Evolutionary conservation across 1,140 invertebrate species (phyloP).

Genomic region (Drosophila lowei): DNA sequence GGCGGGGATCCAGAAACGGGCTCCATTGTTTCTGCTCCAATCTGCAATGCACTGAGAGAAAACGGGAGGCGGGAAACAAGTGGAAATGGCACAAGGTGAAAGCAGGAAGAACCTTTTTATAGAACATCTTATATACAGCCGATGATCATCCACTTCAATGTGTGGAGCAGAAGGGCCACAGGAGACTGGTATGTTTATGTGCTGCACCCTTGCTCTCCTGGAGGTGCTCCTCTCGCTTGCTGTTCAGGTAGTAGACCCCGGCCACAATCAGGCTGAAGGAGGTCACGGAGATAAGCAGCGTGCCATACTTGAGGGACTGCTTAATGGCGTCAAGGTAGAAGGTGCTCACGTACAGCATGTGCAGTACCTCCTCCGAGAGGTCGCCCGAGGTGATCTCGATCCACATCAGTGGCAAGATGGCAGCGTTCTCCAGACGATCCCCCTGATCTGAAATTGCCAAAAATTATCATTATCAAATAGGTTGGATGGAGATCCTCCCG

Average conservation of each 20-base stretch:
- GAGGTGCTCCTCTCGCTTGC: conserved; percentile 58
- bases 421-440: conserved; percentile 82
- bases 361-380: conserved; percentile 83
- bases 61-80: too few species aligned
- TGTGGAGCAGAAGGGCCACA: background rate
- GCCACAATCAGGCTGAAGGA: conserved; percentile 74
- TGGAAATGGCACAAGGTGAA: too few species aligned
- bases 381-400: conserved; percentile 84
- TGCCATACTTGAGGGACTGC: conserved; percentile 84
- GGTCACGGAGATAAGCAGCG: conserved; percentile 82
- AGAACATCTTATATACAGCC: background rate
- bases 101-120: background rate
- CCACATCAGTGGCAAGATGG: conserved; percentile 86
- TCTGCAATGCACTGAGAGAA: too few species aligned
- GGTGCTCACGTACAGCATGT: conserved; percentile 83
- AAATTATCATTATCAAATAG: background rate
- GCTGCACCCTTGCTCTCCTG: conserved; percentile 58
- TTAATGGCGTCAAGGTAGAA: conserved; percentile 84
- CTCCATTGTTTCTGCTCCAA: background rate
- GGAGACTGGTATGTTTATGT: conserved; percentile 30
- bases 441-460: conserved; percentile 46
- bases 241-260: conserved; percentile 72
- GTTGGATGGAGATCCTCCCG: conserved; percentile 7
- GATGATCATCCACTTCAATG: conserved; percentile 9
- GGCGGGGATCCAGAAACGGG: background rate